These are phyloP conservation scores for Brassicogethes aeneus DNA, from an alignment of 2,888 invertebrate genomes.

Conservation along the genomic window DNA sequence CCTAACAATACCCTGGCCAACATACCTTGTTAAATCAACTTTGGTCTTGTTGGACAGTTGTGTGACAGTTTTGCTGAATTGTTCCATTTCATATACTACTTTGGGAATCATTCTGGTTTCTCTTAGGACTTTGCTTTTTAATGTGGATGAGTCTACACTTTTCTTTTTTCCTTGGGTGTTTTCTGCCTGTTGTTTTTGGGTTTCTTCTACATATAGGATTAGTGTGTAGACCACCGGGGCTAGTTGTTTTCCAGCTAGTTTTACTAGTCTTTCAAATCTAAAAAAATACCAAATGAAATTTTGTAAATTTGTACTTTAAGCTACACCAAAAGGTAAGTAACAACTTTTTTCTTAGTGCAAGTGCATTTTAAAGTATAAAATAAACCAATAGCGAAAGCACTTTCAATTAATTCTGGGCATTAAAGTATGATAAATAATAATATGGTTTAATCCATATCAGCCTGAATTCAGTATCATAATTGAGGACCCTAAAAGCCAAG, in stretches of 20 bases:
- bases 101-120: conserved; percentile 57
- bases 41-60: conserved; percentile 52
- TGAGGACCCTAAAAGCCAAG: too few species aligned
- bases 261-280: conserved; percentile 49
- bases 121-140: conserved; percentile 46
- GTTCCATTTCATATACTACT: conserved; percentile 55
- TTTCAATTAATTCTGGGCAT: too few species aligned
- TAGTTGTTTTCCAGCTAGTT: conserved; percentile 51
- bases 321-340: not conserved
- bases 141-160: conserved; percentile 24
- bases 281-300: conserved; percentile 12
- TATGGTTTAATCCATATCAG: too few species aligned
- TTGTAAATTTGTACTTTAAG: not conserved
- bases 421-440: too few species aligned
- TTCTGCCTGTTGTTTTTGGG: conserved; percentile 34
- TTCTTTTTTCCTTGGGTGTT: conserved; percentile 28
- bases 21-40: conserved; percentile 46
- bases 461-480: too few species aligned
- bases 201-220: conserved; percentile 50
- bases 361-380: not conserved
- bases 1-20: conserved; percentile 54
- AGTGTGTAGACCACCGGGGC: conserved; percentile 48
- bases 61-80: conserved; percentile 51
- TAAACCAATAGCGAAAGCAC: too few species aligned
- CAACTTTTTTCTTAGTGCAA: too few species aligned